Evolutionary conservation across 1,140 invertebrate species (phyloP).

Genomic region (Tetragonula clypearis): DNA sequence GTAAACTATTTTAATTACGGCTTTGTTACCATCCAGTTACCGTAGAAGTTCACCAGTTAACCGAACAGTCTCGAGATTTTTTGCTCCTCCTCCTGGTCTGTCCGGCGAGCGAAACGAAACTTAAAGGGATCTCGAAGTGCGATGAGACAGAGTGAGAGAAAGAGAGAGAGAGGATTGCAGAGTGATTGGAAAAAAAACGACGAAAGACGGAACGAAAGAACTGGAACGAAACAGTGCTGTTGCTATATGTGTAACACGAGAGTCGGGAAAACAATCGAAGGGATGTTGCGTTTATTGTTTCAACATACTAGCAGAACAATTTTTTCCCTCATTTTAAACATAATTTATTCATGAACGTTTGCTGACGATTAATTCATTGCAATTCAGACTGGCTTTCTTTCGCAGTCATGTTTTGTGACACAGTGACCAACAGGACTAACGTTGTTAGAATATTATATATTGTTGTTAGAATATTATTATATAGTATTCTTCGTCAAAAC

Average conservation of each 20-base stretch:
- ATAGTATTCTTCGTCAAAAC: neutral
- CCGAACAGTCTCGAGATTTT: conserved; percentile 32
- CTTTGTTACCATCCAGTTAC: conserved; percentile 48
- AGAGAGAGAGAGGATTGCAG: neutral
- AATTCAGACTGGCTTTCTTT: too few relatives aligned
- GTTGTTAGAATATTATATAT: too few relatives aligned
- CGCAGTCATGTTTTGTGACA: too few relatives aligned
- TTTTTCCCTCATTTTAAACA: neutral
- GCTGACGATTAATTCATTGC: too few relatives aligned
- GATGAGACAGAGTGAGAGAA: too few relatives aligned
- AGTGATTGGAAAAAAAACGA: neutral
- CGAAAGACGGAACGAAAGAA: neutral
- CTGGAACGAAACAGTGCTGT: neutral
- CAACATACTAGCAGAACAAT: neutral
- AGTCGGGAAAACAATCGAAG: neutral
- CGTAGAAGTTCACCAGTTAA: conserved; percentile 9
- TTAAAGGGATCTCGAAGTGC: neutral
- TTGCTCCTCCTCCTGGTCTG: neutral
- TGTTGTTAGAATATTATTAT: too few relatives aligned
- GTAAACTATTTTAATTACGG: conserved; percentile 78
- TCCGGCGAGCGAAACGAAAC: conserved; percentile 12
- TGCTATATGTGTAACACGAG: neutral
- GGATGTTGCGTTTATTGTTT: neutral
- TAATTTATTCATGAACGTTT: too few relatives aligned
- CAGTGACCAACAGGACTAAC: too few relatives aligned